Evolutionary conservation across 1,140 invertebrate genomes (phyloP).

Genomic region (Phymastichus coffea): DNA sequence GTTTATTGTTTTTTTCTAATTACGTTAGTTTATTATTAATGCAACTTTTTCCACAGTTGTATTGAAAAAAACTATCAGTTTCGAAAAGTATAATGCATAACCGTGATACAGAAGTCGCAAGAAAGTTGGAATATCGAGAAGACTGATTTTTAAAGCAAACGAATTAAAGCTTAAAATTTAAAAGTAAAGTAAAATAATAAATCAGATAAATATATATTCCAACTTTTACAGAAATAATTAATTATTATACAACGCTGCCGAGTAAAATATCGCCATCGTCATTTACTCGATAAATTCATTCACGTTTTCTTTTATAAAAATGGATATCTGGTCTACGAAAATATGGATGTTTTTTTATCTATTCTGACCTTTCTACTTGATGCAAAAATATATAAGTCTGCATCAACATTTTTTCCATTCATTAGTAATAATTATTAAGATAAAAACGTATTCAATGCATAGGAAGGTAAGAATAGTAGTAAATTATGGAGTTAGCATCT

Average conservation of each 20-base stretch:
- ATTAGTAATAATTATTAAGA: too few species aligned
- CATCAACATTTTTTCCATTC: background rate
- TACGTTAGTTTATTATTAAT: too few species aligned
- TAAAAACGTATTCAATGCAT: too few species aligned
- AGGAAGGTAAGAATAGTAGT: constrained; percentile 49
- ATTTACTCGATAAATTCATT: too few species aligned
- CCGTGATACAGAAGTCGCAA: background rate
- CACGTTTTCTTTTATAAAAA: constrained; percentile 29
- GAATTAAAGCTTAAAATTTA: constrained; percentile 8
- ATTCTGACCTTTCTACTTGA: constrained; percentile 49
- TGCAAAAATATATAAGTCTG: constrained; percentile 32
- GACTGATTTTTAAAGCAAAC: constrained; percentile 14
- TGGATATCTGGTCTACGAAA: constrained; percentile 39
- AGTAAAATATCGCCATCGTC: constrained; percentile 34
- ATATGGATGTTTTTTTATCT: constrained; percentile 39
- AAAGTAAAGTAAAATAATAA: constrained; percentile 26
- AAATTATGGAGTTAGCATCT: constrained; percentile 44
- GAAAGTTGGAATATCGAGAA: constrained; percentile 24
- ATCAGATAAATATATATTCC: constrained; percentile 46
- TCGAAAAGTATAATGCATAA: too few species aligned
- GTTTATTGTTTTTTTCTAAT: constrained; percentile 29
- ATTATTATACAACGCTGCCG: constrained; percentile 41
- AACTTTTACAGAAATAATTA: constrained; percentile 51
- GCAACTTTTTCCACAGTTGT: too few species aligned
- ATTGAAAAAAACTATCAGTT: too few species aligned